phyloP scores from a whole-genome alignment of 2,888 invertebrate species.

The Pogonocherus hispidulus region DNA sequence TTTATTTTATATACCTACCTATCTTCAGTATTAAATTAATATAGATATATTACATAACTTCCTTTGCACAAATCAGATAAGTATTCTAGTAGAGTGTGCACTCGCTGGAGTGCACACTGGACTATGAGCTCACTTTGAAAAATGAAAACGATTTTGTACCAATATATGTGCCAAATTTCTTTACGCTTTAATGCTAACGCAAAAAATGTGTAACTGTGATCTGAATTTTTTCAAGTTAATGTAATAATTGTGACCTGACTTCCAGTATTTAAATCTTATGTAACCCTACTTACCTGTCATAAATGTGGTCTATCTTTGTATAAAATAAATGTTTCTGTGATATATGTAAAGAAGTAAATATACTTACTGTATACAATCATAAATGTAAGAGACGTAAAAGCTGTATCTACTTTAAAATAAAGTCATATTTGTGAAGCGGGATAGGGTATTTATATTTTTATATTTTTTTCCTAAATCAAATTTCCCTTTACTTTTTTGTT shows the following conservation, averaged over 20 bases:
- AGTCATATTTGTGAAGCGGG: not conserved
- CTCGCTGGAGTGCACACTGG: no score
- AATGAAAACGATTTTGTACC: constrained; percentile 3
- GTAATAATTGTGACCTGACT: constrained; percentile 29
- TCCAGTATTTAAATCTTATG: constrained; percentile 25
- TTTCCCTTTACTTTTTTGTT: no score
- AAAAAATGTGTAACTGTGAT: constrained; percentile 38
- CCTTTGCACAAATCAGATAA: no score
- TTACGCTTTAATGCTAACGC: constrained; percentile 23
- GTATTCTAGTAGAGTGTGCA: no score
- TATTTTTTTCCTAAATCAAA: no score
- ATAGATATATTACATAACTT: no score
- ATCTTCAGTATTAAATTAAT: no score
- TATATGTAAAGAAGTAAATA: constrained; percentile 40
- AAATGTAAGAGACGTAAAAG: not conserved
- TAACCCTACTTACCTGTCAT: constrained; percentile 28
- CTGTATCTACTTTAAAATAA: constrained; percentile 18
- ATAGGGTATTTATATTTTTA: no score
- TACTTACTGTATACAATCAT: constrained; percentile 31
- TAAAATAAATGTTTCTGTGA: constrained; percentile 51
- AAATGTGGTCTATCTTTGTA: constrained; percentile 29
- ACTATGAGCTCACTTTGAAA: no score
- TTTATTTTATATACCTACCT: no score
- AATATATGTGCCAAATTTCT: constrained; percentile 36
- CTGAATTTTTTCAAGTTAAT: constrained; percentile 20